A percentile compares a stretch with the other conserved stretches of the same genome.
Evolutionary conservation across 2,888 invertebrate species (phyloP).

Genomic region (Orthosia gracilis): DNA sequence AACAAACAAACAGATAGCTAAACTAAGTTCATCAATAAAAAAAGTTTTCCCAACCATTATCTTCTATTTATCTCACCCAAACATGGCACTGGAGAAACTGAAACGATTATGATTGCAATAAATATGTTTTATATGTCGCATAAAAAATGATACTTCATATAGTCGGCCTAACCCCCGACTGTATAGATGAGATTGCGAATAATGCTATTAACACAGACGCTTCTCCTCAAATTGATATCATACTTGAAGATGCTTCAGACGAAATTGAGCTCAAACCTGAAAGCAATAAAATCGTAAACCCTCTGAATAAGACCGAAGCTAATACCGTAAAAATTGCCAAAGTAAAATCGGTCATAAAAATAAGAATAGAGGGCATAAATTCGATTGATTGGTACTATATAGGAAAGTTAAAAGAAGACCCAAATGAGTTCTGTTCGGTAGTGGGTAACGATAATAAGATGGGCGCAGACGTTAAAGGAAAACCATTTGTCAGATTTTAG

Average conservation of each 20-base stretch:
- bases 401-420: slow-evolving; percentile 83
- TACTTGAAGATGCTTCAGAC: slow-evolving; percentile 70
- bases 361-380: slow-evolving; percentile 65
- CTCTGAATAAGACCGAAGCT: slow-evolving; percentile 60
- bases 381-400: slow-evolving; percentile 67
- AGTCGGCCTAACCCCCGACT: slow-evolving; percentile 89
- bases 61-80: slow-evolving; percentile 85
- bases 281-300: slow-evolving; percentile 70
- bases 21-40: slow-evolving; percentile 73
- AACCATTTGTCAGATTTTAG: slow-evolving; percentile 91
- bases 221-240: slow-evolving; percentile 91
- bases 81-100: slow-evolving; percentile 87
- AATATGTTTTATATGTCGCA: slow-evolving; percentile 91
- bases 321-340: slow-evolving; percentile 68
- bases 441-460: slow-evolving; percentile 91
- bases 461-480: slow-evolving; percentile 91
- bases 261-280: slow-evolving; percentile 72
- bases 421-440: slow-evolving; percentile 91
- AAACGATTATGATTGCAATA: slow-evolving; percentile 90
- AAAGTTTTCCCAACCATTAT: slow-evolving; percentile 76
- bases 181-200: slow-evolving; percentile 91
- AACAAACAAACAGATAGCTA: slow-evolving; percentile 57
- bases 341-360: slow-evolving; percentile 71
- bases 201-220: slow-evolving; percentile 92
- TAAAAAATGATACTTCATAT: slow-evolving; percentile 90